Evolutionary conservation across 2,888 invertebrate genomes (phyloP).

Genomic region (Melangyna quadrimaculata): DNA sequence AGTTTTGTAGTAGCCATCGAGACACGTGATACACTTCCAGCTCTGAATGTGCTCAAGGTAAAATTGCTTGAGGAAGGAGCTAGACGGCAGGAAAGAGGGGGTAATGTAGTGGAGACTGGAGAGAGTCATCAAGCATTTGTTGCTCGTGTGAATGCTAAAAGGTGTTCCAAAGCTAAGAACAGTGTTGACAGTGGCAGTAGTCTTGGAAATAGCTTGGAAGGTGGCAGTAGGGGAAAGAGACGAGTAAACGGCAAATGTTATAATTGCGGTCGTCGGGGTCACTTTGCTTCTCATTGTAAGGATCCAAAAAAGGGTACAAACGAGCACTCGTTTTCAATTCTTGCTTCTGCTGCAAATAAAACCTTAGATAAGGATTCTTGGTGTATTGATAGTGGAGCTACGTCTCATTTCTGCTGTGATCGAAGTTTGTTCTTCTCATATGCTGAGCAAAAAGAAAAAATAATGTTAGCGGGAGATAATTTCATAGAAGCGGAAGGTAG

Average conservation of each 20-base stretch:
- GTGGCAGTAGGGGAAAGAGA: not conserved
- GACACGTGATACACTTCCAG: conserved; percentile 52
- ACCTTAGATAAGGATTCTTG: not conserved
- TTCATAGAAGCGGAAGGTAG: too few species aligned
- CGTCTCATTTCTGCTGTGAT: too few species aligned
- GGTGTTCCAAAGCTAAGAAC: not conserved
- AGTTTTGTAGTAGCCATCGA: conserved; percentile 68
- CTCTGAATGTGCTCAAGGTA: conserved; percentile 20
- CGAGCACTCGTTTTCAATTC: not conserved
- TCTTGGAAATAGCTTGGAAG: not conserved
- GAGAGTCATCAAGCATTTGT: not conserved
- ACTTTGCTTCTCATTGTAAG: conserved; percentile 34
- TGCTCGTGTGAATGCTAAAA: not conserved
- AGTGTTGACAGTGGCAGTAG: not conserved
- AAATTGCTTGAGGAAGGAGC: conserved; percentile 48
- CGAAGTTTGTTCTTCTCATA: too few species aligned
- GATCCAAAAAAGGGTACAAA: not conserved
- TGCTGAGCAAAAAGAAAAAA: too few species aligned
- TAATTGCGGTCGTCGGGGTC: conserved; percentile 30
- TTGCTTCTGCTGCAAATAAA: not conserved
- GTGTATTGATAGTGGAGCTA: too few species aligned
- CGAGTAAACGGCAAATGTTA: conserved; percentile 13
- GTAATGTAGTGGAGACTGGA: not conserved
- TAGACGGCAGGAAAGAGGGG: not conserved
- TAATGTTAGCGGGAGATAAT: too few species aligned